These are phyloP conservation scores for Machimus atricapillus DNA, from an alignment of 2,888 invertebrate genomes.

Conservation along the genomic window DNA sequence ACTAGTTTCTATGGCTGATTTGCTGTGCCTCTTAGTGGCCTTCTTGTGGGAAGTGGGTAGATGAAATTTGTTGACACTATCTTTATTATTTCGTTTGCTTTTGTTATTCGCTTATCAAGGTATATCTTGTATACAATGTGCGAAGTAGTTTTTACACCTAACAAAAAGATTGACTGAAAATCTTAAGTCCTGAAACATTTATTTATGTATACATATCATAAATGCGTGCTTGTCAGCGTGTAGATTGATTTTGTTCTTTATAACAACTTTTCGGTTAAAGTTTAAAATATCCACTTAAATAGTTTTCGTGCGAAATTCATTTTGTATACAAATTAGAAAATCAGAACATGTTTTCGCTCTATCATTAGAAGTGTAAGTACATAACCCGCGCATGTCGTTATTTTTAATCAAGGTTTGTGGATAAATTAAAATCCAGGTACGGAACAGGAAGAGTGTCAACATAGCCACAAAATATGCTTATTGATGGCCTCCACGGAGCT, in stretches of 20 bases:
- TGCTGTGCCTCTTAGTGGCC: background rate
- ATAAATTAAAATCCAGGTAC: background rate
- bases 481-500: background rate
- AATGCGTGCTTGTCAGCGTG: too few species aligned
- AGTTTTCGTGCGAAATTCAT: too few species aligned
- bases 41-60: background rate
- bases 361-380: background rate
- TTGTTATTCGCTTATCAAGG: background rate
- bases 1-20: background rate
- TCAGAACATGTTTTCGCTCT: background rate
- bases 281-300: too few species aligned
- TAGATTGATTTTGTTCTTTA: too few species aligned
- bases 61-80: background rate
- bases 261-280: too few species aligned
- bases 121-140: background rate
- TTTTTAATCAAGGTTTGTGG: background rate
- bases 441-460: background rate
- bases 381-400: background rate
- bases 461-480: background rate
- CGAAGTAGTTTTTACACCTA: background rate
- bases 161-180: background rate
- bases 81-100: background rate
- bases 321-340: too few species aligned
- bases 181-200: too few species aligned
- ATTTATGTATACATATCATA: too few species aligned